Base-by-base conservation (phyloP, 2,888 invertebrate species). In the Augochlorella aurata region DNA sequence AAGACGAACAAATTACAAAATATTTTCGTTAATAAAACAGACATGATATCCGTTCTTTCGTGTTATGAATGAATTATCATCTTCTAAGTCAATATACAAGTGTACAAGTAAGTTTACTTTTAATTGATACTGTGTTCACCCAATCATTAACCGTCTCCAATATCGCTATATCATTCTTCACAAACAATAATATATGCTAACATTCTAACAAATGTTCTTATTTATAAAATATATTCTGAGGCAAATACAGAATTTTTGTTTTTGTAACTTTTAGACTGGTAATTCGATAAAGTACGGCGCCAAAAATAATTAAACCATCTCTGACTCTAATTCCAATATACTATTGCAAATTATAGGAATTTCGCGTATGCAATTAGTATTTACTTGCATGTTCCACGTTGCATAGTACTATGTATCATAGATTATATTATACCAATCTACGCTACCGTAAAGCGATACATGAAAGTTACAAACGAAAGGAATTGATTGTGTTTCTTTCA, bases 391-490 rank as follows among this genome's bases (percentile, higher is more conserved):
- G 66, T 74, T 68, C 82, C 77, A 71, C 70, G 75, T 77, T 72
- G 50, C 50, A 54, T 77, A 77, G 83, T 81, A 79, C 80, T 78
- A 71, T 72, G 45, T 81, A 75, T 83, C 74, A 58, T 83, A 72
- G 79, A 77, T 79, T 82, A 81, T 79, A 77, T 74, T 75, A 81
- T 70, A 76, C 73, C 78, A 70, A 84, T 75, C 67, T 82, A 84
- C 76, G 50, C 61, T 79, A 76, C 75, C 68, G 54, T 82, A 87
- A 85, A 82, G 78, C 81, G 85, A 85, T 86, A 76, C 70, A 81
- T 83, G 73, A 84, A 72, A 87, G 83, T 67, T 83, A 77, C 58
- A 54, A 88, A 88, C 73, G 50, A 85, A 80, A 87, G 74, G 67
- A 70, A 82, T 86, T 52, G 79, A 78, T 85, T 87, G 79, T 85